These are phyloP conservation scores for Allobates femoralis DNA, from an alignment of 2,797 vertebrate species.

Conservation along the genomic window DNA sequence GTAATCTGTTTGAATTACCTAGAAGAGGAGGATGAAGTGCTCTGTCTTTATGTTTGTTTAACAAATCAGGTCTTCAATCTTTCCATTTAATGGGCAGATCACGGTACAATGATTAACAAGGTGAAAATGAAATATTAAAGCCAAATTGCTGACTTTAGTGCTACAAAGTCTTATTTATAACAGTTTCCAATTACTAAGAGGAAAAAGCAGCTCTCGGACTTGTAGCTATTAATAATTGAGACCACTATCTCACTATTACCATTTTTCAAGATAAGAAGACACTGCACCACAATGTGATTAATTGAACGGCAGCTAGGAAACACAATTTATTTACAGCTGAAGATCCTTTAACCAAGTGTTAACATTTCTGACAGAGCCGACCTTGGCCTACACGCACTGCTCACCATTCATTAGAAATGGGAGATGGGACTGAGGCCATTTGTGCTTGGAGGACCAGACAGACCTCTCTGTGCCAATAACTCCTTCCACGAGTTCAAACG, in stretches of 20 bases:
- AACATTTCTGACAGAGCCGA: constrained; percentile 1
- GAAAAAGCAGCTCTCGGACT: constrained; percentile 24
- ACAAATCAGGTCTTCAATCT: constrained; percentile 30
- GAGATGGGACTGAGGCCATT: background rate
- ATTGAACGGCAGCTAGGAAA: constrained; percentile 24
- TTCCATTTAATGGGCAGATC: constrained; percentile 24
- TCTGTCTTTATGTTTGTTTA: constrained; percentile 17
- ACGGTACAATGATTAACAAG: background rate
- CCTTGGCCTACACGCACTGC: background rate
- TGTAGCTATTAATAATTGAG: constrained; percentile 55
- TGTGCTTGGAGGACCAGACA: background rate
- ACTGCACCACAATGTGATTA: constrained; percentile 10
- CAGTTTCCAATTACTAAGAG: constrained; percentile 46
- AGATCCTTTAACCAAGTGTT: constrained; percentile 26
- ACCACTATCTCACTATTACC: constrained; percentile 32
- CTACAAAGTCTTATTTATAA: constrained; percentile 31
- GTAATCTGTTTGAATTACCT: constrained; percentile 32
- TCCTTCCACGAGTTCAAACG: background rate
- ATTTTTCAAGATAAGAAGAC: constrained; percentile 49
- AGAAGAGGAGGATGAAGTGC: background rate
- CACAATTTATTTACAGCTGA: constrained; percentile 35
- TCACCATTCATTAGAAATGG: background rate
- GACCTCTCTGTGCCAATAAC: background rate
- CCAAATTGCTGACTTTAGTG: constrained; percentile 52
- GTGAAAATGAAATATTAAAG: constrained; percentile 43